phyloP scores from a whole-genome alignment of 2,888 invertebrate genomes.

The Pollenia griseotomentosa region DNA sequence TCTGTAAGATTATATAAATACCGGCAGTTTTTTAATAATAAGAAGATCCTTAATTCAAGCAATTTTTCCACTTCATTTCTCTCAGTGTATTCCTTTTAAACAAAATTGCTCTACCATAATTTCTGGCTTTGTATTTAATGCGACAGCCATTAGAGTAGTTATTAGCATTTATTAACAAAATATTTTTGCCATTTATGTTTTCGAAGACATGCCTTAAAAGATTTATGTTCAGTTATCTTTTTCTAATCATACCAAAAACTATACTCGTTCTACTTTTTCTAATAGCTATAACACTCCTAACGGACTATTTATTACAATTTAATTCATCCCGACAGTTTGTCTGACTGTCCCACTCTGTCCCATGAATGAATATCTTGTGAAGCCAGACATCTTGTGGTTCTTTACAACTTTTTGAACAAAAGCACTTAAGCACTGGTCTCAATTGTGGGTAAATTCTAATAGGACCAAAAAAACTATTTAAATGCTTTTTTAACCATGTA shows the following conservation, averaged over 20 bases:
- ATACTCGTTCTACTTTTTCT: conserved; percentile 2
- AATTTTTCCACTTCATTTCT: background rate
- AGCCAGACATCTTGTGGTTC: conserved; percentile 27
- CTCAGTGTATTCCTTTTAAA: too few species aligned
- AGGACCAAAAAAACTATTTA: background rate
- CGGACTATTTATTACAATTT: conserved; percentile 15
- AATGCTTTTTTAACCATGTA: conserved; percentile 2
- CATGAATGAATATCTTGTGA: conserved; percentile 13
- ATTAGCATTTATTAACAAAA: conserved; percentile 56
- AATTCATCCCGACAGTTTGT: background rate
- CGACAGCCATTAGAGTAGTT: conserved; percentile 42
- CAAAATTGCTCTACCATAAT: background rate
- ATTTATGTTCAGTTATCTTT: conserved; percentile 20
- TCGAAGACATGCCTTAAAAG: background rate
- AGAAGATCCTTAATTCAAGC: background rate
- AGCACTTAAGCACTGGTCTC: conserved; percentile 36
- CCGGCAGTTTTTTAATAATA: too few species aligned
- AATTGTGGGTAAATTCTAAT: conserved; percentile 40
- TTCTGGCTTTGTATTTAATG: conserved; percentile 13
- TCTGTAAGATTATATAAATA: too few species aligned
- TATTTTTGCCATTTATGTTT: background rate
- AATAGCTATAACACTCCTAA: background rate
- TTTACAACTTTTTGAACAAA: conserved; percentile 22
- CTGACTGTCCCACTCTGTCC: background rate
- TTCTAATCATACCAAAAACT: background rate